A percentile compares a stretch with the other conserved stretches of the same genome.
These are phyloP conservation scores for Xerus rutilus DNA, from an alignment of 2,797 vertebrate species.

Conservation along the genomic window DNA sequence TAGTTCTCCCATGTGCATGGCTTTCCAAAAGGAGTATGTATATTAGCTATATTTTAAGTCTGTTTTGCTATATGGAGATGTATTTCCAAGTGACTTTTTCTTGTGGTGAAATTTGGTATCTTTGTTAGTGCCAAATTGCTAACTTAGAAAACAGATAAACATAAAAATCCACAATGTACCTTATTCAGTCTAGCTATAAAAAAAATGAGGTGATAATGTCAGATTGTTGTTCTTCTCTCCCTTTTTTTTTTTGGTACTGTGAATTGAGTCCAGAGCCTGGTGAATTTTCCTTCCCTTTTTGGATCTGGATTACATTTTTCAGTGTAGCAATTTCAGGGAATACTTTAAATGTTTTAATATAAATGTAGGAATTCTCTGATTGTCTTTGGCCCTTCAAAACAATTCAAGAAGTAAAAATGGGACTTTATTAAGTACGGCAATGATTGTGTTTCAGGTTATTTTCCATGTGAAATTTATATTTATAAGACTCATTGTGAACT, in stretches of 20 bases:
- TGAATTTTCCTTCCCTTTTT: slow-evolving; percentile 36
- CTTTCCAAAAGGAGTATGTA: slow-evolving; percentile 88
- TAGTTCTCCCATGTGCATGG: slow-evolving; percentile 90
- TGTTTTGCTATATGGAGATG: neutral
- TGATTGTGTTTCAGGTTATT: neutral
- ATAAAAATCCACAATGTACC: neutral
- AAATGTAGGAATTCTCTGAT: slow-evolving; percentile 32
- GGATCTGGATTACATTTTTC: slow-evolving; percentile 46
- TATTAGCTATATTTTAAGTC: slow-evolving; percentile 16
- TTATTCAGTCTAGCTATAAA: neutral
- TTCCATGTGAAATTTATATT: slow-evolving; percentile 23
- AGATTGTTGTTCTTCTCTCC: too few relatives aligned
- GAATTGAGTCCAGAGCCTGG: neutral
- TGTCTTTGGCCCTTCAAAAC: neutral
- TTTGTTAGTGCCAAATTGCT: slow-evolving; percentile 41
- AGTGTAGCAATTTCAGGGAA: slow-evolving; percentile 39
- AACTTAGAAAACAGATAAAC: neutral
- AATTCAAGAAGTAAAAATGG: slow-evolving; percentile 41
- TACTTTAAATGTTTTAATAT: slow-evolving; percentile 32
- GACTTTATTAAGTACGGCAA: neutral
- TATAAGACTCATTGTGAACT: neutral
- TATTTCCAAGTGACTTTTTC: slow-evolving; percentile 33
- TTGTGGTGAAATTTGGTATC: neutral
- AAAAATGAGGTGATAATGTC: neutral
- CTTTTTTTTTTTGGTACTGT: too few relatives aligned